phyloP scores from a whole-genome alignment of 2,113 vertebrate species.

The Marmota monax region DNA sequence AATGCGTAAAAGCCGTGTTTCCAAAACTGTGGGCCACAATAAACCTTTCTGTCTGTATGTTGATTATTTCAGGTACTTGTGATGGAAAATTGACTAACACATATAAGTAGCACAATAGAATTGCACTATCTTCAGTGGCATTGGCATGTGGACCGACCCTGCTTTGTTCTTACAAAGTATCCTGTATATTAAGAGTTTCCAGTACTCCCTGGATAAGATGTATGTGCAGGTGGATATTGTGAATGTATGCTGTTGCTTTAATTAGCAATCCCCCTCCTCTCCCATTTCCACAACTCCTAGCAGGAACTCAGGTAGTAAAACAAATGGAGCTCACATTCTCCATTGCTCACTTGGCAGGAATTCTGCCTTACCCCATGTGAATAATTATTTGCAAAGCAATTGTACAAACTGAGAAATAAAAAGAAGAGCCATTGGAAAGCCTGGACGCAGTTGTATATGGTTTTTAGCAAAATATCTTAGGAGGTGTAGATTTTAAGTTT shows the following conservation, averaged over 20 bases:
- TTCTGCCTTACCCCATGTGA: not conserved
- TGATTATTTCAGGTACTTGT: too few relatives aligned
- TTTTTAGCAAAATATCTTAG: slow-evolving; percentile 34
- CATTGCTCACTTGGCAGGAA: not conserved
- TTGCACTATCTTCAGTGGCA: fast-evolving
- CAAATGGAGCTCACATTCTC: not conserved
- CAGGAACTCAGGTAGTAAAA: not conserved
- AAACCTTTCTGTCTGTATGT: not conserved
- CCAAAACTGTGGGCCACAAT: not conserved
- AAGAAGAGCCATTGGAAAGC: not conserved
- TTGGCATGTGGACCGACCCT: not conserved
- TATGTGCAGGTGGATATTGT: not conserved
- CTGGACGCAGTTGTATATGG: not conserved
- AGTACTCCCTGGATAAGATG: not conserved
- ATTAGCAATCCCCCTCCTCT: not conserved
- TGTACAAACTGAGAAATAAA: not conserved
- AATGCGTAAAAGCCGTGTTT: not conserved
- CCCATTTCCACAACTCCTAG: not conserved
- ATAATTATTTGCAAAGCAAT: slow-evolving; percentile 5
- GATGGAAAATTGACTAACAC: too few relatives aligned
- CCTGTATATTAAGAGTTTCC: not conserved
- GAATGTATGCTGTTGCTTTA: not conserved
- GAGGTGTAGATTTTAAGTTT: not conserved
- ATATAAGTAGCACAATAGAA: not conserved
- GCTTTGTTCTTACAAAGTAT: not conserved